Evolutionary conservation across 1,140 invertebrate species (phyloP).

Genomic region (Drosophila kurseongensis): DNA sequence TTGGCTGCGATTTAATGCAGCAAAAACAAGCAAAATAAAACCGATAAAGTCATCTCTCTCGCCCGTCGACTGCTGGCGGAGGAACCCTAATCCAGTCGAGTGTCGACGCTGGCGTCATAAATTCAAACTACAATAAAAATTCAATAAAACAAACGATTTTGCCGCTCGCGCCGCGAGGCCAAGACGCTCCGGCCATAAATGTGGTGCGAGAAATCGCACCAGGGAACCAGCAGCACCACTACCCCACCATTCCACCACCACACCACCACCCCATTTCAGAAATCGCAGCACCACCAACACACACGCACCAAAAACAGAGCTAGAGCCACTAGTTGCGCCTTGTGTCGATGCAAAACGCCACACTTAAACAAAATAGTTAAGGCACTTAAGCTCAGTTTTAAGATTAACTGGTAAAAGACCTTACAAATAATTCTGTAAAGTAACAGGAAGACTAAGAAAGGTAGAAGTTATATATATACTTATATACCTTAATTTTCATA

Average conservation of each 20-base stretch:
- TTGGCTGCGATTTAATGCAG: conserved; percentile 80
- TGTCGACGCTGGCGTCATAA: conserved; percentile 68
- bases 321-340: conserved; percentile 73
- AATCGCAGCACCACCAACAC: conserved; percentile 26
- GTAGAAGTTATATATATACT: no score
- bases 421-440: no score
- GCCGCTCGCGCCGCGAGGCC: conserved; percentile 21
- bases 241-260: conserved; percentile 3
- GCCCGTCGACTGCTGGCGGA: conserved; percentile 19
- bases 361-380: conserved; percentile 1
- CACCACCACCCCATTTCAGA: conserved; percentile 8
- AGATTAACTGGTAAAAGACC: no score
- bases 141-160: conserved; percentile 83
- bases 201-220: conserved; percentile 49
- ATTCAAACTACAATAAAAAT: conserved; percentile 83
- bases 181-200: conserved; percentile 46
- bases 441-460: neutral
- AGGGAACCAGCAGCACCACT: conserved; percentile 13
- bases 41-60: conserved; percentile 75
- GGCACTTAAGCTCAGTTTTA: neutral
- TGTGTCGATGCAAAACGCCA: conserved; percentile 27
- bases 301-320: conserved; percentile 32
- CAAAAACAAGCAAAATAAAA: conserved; percentile 63
- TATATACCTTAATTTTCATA: no score
- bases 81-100: conserved; percentile 76